Percentiles rank a stretch among this genome's conserved stretches.
These are phyloP conservation scores for Bos taurus DNA, from an alignment of 2,113 vertebrate species.

Conservation along the genomic window ARS-UCD2.0 NC_037331.1:82558001-82558500, in stretches of 20 bases:
- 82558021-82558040: neutral
- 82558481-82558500: neutral
- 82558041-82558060: neutral
- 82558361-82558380: neutral
- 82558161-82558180: neutral
- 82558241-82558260: neutral
- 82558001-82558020: neutral
- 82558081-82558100: neutral
- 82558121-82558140: neutral
- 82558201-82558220: neutral
- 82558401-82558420: neutral
- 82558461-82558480: neutral
- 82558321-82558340: neutral
- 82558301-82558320: neutral
- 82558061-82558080: neutral
- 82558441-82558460: neutral
- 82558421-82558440: neutral
- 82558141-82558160: neutral
- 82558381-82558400: neutral
- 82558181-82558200: neutral
- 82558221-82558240: neutral
- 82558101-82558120: neutral
- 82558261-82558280: neutral
- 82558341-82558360: neutral
- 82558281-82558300: neutral